Percentiles rank a stretch among this genome's conserved stretches.
Conservation (phyloP, 2,113 vertebrate species). For the Ammodytes dubius region DNA sequence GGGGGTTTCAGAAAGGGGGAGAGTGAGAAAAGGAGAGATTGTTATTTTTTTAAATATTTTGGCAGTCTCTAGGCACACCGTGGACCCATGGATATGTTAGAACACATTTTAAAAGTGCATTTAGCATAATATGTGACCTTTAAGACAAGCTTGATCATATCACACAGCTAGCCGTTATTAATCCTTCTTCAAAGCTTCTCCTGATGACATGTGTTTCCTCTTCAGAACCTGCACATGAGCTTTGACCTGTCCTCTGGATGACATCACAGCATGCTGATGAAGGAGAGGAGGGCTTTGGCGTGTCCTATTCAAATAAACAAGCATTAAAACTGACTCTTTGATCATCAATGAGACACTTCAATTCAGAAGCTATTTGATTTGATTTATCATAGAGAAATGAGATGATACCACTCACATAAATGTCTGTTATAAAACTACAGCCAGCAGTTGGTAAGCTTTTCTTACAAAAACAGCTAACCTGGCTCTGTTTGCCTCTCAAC, state of each 20-base stretch:
- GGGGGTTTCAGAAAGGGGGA: too few relatives aligned
- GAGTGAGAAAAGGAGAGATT: too few relatives aligned
- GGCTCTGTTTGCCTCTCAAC: too few relatives aligned
- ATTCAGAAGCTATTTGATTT: background rate
- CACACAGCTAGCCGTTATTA: background rate
- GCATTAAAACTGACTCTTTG: background rate
- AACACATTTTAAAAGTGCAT: too few relatives aligned
- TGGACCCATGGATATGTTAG: too few relatives aligned
- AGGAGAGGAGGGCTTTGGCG: background rate
- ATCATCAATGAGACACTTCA: background rate
- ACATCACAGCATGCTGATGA: background rate
- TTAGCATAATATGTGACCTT: too few relatives aligned
- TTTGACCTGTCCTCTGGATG: background rate
- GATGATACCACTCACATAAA: too few relatives aligned
- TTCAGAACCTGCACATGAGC: conserved; percentile 27
- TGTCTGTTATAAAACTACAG: background rate
- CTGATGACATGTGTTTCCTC: background rate
- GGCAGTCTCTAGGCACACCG: too few relatives aligned
- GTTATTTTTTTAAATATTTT: too few relatives aligned
- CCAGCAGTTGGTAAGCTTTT: background rate
- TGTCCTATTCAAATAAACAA: conserved; percentile 29
- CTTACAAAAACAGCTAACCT: background rate
- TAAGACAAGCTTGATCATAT: too few relatives aligned
- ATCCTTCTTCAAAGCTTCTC: background rate
- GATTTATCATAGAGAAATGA: background rate